These are phyloP conservation scores for Chaetoderma sp. DNA, from an alignment of 2,888 invertebrate species.

Conservation along the genomic window DNA sequence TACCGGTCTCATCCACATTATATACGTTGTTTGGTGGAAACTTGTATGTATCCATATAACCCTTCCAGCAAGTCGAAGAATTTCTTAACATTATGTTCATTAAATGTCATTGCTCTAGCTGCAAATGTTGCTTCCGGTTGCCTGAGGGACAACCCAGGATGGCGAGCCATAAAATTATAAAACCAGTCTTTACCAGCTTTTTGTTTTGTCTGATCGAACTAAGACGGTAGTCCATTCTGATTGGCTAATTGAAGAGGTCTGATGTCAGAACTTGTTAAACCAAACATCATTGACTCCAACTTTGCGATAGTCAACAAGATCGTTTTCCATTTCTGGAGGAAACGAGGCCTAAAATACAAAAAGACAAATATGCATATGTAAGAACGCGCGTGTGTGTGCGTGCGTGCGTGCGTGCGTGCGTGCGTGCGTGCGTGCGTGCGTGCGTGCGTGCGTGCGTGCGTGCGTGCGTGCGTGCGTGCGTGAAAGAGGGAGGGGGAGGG, in stretches of 20 bases:
- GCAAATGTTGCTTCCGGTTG: conserved; percentile 17
- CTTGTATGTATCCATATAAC: neutral
- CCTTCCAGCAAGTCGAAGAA: conserved; percentile 19
- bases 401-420: too few species aligned
- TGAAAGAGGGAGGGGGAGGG: too few species aligned
- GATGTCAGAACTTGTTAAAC: conserved; percentile 7
- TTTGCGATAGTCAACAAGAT: too few species aligned
- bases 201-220: conserved; percentile 9
- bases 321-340: too few species aligned
- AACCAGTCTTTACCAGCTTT: conserved; percentile 22
- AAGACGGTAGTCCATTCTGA: conserved; percentile 3
- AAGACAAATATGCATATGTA: too few species aligned
- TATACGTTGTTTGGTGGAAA: neutral
- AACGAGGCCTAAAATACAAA: too few species aligned
- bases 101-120: conserved; percentile 14
- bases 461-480: too few species aligned
- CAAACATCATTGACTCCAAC: conserved; percentile 10
- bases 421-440: too few species aligned
- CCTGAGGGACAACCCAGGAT: conserved; percentile 6
- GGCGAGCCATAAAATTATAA: neutral
- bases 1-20: neutral
- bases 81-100: conserved; percentile 12
- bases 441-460: too few species aligned
- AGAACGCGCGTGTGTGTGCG: too few species aligned
- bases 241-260: conserved; percentile 10